Evolutionary conservation across 2,797 vertebrate genomes (phyloP).

Genomic region (Buceros bicornis): DNA sequence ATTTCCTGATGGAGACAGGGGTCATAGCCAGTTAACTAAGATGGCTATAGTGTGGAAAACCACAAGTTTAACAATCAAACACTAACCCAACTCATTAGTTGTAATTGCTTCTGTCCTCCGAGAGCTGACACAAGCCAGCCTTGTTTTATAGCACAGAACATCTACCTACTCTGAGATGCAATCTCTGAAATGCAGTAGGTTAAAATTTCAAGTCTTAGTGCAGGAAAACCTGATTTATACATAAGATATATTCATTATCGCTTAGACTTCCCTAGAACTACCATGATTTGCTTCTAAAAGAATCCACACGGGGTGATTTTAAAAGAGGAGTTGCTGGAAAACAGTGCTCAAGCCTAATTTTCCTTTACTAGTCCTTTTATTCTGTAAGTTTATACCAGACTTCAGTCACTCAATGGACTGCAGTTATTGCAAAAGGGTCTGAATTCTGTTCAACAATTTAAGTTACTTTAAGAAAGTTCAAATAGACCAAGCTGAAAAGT

Average conservation of each 20-base stretch:
- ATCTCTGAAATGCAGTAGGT: background rate
- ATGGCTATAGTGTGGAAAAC: background rate
- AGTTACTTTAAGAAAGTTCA: background rate
- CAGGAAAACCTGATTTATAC: background rate
- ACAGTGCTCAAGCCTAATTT: background rate
- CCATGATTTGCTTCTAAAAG: background rate
- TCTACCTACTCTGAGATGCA: background rate
- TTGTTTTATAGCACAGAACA: background rate
- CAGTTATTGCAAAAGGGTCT: background rate
- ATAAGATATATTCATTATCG: background rate
- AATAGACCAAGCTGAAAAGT: background rate
- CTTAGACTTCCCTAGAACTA: background rate
- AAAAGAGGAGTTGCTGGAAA: background rate
- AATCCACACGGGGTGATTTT: background rate
- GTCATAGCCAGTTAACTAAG: background rate
- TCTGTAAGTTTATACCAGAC: background rate
- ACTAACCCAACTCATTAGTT: background rate
- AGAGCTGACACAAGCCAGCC: background rate
- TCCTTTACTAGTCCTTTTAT: background rate
- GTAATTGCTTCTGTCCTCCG: background rate
- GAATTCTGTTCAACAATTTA: background rate
- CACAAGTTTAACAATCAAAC: background rate
- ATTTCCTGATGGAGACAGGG: background rate
- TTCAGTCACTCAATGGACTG: background rate
- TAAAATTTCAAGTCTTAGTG: background rate